These are phyloP conservation scores for Nephotettix cincticeps DNA, from an alignment of 1,140 invertebrate species.

Conservation along the genomic window DNA sequence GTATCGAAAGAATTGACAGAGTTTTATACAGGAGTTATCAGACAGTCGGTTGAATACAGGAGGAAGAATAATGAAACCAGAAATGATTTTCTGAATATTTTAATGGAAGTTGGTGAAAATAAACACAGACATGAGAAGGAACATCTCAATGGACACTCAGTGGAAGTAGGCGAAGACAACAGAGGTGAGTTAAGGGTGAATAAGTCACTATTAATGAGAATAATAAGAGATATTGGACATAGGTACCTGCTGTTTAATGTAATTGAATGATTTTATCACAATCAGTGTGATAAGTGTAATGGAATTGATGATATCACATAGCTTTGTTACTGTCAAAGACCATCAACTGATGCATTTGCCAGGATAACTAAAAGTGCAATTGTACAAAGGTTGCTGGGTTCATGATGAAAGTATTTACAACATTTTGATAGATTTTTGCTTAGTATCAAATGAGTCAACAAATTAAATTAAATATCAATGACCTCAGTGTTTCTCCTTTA, in stretches of 20 bases:
- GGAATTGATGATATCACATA: too few relatives aligned
- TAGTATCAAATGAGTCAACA: too few relatives aligned
- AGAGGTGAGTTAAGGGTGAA: background rate
- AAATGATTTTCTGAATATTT: conserved; percentile 42
- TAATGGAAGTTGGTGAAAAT: conserved; percentile 38
- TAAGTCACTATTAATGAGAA: too few relatives aligned
- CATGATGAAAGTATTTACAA: background rate
- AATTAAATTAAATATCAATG: background rate
- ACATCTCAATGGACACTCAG: background rate
- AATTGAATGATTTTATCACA: too few relatives aligned
- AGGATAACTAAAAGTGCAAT: too few relatives aligned
- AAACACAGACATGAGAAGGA: conserved; percentile 28
- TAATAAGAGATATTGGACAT: too few relatives aligned
- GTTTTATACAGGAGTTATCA: conserved; percentile 36
- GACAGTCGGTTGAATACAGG: conserved; percentile 37
- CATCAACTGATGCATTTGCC: too few relatives aligned
- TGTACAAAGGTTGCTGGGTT: too few relatives aligned
- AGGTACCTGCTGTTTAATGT: too few relatives aligned
- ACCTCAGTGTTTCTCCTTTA: background rate
- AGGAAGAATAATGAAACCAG: conserved; percentile 26
- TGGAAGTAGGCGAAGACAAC: background rate
- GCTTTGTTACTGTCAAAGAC: too few relatives aligned
- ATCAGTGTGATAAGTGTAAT: too few relatives aligned
- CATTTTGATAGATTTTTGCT: too few relatives aligned
- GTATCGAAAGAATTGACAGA: conserved; percentile 32